These are phyloP conservation scores for Trochalopteron elliotii DNA, from an alignment of 2,113 vertebrate genomes.

Conservation along the genomic window DNA sequence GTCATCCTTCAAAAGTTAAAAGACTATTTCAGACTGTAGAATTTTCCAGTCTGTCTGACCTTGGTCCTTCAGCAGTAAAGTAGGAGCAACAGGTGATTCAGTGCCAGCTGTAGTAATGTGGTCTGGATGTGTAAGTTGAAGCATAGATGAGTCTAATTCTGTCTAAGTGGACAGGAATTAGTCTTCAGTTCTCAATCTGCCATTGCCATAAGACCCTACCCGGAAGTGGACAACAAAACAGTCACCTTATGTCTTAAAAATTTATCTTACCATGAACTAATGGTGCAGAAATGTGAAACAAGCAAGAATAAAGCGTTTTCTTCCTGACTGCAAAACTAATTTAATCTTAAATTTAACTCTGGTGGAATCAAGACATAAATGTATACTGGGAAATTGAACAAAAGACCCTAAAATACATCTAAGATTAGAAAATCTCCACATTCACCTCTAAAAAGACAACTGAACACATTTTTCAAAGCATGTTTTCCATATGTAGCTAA, in stretches of 20 bases:
- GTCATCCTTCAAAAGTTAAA: background rate
- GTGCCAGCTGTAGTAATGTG: background rate
- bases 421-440: background rate
- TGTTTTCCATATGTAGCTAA: conserved; percentile 34
- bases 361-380: background rate
- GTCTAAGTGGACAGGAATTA: background rate
- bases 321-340: background rate
- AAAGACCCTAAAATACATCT: background rate
- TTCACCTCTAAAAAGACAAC: background rate
- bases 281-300: background rate
- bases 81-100: background rate
- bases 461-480: background rate
- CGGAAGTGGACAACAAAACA: background rate
- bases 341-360: background rate
- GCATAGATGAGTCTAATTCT: background rate
- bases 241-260: background rate
- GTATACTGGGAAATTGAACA: background rate
- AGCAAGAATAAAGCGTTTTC: background rate
- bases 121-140: background rate
- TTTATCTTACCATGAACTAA: background rate
- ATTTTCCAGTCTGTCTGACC: background rate
- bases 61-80: background rate
- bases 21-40: background rate
- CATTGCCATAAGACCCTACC: background rate
- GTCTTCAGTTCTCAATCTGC: background rate